Evolutionary conservation across 2,888 invertebrate genomes (phyloP), one percentile per base, ranked within the genome.

Genomic region (Carabus problematicus): DNA sequence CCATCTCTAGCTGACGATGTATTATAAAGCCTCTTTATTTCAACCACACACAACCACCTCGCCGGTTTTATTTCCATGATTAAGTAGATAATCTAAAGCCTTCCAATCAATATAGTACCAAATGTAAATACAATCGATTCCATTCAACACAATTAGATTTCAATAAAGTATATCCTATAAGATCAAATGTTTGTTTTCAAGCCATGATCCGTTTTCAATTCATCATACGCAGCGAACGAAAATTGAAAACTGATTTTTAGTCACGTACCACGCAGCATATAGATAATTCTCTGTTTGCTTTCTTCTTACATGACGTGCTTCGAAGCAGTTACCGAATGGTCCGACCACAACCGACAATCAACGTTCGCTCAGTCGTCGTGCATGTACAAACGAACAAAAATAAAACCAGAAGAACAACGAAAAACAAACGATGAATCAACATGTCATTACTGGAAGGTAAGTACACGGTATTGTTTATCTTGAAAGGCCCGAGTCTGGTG

Each of bases 391-490:
- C 42, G 54, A 19, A 19, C 29, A 4, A 43, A 47, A 62, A 63
- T 29, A 29, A 29, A 29, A 29, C 29, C 29, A 54, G 45, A 64
- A 42, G 54, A 63, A 29, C 29, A 61, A 42, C 63, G 49, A 58
- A 66, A 66, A 59, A 66, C 59, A 66, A 41, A 58, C 59, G 59
- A 60, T 67, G 67, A 60, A 67, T 67, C 67, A 54, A 67, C 67
- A 67, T 67, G 67, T 67, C 60, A 67, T 67, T 67, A 67, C 60
- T 60, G 60, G 49, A 14, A 14, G 16, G 58, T 58, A 66, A 66
- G 58, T 66, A 67, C 52, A 67, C 41, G 67, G 60, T 67, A 54
- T 60, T 67, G 60, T 67, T 67, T 60, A 59, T 60, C 66, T 3
- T 29, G 29, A 6, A 29, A 29, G 29, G 29, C 29, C 29, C 29